Conservation (phyloP, 2,888 invertebrate genomes). For the Drosophila nigricruria region DNA sequence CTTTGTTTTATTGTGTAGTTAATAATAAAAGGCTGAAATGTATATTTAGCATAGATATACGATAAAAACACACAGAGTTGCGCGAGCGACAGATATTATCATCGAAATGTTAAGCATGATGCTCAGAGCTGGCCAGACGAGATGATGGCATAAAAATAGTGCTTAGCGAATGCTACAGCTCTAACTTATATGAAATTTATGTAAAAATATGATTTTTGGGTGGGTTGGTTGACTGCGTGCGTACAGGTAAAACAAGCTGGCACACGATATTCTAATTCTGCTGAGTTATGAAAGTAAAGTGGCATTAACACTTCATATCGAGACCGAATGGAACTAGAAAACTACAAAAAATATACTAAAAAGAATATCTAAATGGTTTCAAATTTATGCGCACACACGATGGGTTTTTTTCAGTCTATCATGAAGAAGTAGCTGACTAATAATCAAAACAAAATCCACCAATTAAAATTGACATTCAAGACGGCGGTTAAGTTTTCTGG, state of each 20-base stretch:
- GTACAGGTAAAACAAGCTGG: conserved; percentile 31
- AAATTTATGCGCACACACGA: conserved; percentile 60
- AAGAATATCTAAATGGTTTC: conserved; percentile 10
- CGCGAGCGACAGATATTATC: conserved; percentile 59
- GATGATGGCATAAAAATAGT: conserved; percentile 42
- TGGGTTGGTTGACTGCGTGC: conserved; percentile 19
- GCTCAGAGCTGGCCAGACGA: conserved; percentile 55
- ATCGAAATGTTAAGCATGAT: conserved; percentile 56
- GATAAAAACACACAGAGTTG: conserved; percentile 18
- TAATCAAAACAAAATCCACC: conserved; percentile 51
- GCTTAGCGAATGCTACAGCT: conserved; percentile 34
- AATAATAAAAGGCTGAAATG: conserved; percentile 23
- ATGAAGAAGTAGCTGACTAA: conserved; percentile 44
- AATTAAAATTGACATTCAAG: conserved; percentile 43
- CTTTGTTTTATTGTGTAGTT: background rate
- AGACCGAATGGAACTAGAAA: conserved; percentile 12
- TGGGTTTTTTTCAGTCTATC: conserved; percentile 7
- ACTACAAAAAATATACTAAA: conserved; percentile 25
- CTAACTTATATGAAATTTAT: conserved; percentile 59
- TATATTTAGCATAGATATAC: conserved; percentile 10
- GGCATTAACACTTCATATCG: conserved; percentile 55
- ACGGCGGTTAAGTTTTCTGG: conserved; percentile 37
- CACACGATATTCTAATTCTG: conserved; percentile 24
- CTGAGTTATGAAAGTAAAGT: conserved; percentile 42
- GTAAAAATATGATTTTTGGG: conserved; percentile 39